These are phyloP conservation scores for Scotopteryx bipunctaria DNA, from an alignment of 2,888 invertebrate genomes.

Conservation along the genomic window DNA sequence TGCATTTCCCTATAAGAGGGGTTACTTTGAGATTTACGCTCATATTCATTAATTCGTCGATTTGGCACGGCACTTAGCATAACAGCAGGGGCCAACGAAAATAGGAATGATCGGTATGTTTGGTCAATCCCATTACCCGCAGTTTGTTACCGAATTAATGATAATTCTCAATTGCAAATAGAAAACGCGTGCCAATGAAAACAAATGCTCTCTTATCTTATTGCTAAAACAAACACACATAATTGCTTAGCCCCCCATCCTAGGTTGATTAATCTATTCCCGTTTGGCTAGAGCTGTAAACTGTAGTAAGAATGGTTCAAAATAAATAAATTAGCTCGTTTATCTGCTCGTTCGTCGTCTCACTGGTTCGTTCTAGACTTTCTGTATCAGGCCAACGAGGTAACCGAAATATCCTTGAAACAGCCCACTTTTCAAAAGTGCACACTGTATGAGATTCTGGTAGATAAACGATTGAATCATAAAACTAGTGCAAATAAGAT, in stretches of 20 bases:
- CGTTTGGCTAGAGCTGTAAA: too few relatives aligned
- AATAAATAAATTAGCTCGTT: not conserved
- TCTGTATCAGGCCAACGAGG: too few relatives aligned
- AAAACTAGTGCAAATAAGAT: too few relatives aligned
- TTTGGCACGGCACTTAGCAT: conserved; percentile 24
- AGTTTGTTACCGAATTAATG: conserved; percentile 6
- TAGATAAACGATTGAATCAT: too few relatives aligned
- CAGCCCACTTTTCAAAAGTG: too few relatives aligned
- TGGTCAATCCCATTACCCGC: conserved; percentile 10
- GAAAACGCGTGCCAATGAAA: not conserved
- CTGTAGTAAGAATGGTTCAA: too few relatives aligned
- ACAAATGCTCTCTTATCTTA: too few relatives aligned
- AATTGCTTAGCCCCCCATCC: not conserved
- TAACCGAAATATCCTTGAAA: too few relatives aligned
- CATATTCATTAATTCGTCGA: conserved; percentile 15
- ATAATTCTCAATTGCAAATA: not conserved
- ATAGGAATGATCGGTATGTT: conserved; percentile 21
- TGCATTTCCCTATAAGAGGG: conserved; percentile 7
- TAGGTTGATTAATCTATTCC: not conserved
- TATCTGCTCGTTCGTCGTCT: too few relatives aligned
- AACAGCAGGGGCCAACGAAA: conserved; percentile 21
- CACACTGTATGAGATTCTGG: too few relatives aligned
- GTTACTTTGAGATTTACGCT: conserved; percentile 13
- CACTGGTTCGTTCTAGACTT: too few relatives aligned
- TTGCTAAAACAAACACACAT: not conserved